These are phyloP conservation scores for pig (Sus scrofa) DNA, from an alignment of 2,113 vertebrate genomes.

Conservation along the genomic window T2T-Sscrofa CM000813.6:147964001-147964500, in stretches of 20 bases:
- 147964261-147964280: neutral
- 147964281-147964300: neutral
- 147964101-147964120: neutral
- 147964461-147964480: neutral
- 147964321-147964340: no score
- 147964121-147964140: no score
- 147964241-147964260: neutral
- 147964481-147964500: neutral
- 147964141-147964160: neutral
- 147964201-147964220: neutral
- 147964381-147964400: neutral
- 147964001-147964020: no score
- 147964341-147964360: neutral
- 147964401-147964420: neutral
- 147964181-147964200: neutral
- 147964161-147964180: no score
- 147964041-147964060: no score
- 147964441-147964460: neutral
- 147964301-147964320: neutral
- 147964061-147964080: no score
- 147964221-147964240: rapidly evolving
- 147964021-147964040: no score
- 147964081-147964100: neutral
- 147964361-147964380: neutral
- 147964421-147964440: rapidly evolving